Evolutionary conservation across 2,797 vertebrate species (phyloP).

Genomic region (Apogon talboti): DNA sequence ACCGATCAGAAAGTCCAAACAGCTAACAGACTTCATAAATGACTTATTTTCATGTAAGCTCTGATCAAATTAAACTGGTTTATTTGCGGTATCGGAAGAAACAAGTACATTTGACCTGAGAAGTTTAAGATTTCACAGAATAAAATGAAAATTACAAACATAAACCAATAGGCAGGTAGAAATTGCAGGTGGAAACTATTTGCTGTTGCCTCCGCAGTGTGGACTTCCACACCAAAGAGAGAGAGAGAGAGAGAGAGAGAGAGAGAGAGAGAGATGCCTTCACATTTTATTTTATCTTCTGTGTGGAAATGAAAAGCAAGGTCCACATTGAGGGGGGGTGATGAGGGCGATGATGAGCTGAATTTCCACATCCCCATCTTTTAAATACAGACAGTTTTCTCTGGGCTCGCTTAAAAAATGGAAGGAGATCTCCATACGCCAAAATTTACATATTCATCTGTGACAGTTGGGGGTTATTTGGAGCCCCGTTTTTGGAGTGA

Average conservation of each 20-base stretch:
- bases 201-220: conserved; percentile 1
- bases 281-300: conserved; percentile 61
- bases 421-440: conserved; percentile 77
- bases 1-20: no score
- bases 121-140: background rate
- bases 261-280: conserved; percentile 25
- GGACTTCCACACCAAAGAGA: conserved; percentile 23
- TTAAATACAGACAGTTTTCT: conserved; percentile 80
- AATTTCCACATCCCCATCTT: conserved; percentile 74
- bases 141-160: background rate
- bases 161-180: conserved; percentile 1
- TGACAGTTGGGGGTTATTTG: conserved; percentile 79
- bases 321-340: conserved; percentile 14
- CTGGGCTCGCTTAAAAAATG: conserved; percentile 68
- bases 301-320: conserved; percentile 64
- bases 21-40: no score
- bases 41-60: no score
- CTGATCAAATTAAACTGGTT: no score
- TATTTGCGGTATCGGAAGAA: background rate
- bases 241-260: conserved; percentile 24
- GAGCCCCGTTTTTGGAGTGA: conserved; percentile 80
- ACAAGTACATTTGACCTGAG: background rate
- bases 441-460: conserved; percentile 86
- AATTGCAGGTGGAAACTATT: conserved; percentile 24
- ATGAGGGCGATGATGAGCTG: conserved; percentile 54